Base-by-base conservation (phyloP, 1,140 invertebrate genomes). In the Plodia interpunctella region DNA sequence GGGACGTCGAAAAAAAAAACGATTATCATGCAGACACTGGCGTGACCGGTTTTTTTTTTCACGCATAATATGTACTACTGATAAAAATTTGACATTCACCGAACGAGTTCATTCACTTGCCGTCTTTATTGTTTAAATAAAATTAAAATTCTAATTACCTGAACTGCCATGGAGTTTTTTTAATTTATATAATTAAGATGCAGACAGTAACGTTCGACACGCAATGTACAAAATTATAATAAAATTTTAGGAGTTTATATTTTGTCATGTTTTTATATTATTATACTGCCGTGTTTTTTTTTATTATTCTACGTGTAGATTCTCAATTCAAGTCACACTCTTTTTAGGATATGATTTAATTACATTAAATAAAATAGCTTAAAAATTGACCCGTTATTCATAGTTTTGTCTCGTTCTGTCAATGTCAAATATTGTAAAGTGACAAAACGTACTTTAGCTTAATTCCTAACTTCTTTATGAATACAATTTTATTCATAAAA, bases 31-130 rank as follows among this genome's bases (percentile, higher is more conserved):
- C 38, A 44, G 38, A 44, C 38, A 44, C 38, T 44, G n/a, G 38
- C 38, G 38, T 44, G 38, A 44, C 38, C 38, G 15, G 38, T 44
- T 44, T 44, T 44, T 44, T 32, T 28, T n/a, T n/a, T n/a, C n/a
- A 32, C 30, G 30, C 30, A 32, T 9, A 32, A 32, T 44, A 44
- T 25, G 21, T 17, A 44, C 15, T 17, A 15, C 38, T 44, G 38
- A 44, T 44, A 44, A 44, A 44, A 44, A 44, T 44, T 44, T 44
- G 38, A 44, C 38, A 44, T 44, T 44, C 38, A 44, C n/a, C 13
- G 8, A 15, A 3, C 13, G 38, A 44, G 38, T 44, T 44, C 38
- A 17, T 44, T 44, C 38, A 44, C 38, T 10, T 6, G 10, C 38
- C 38, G 38, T 15, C 13, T 44, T 44, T 44, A 15, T 17, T 44